These are phyloP conservation scores for Trachelus stipa DNA, from an alignment of 2,888 invertebrate species.

Conservation along the genomic window DNA sequence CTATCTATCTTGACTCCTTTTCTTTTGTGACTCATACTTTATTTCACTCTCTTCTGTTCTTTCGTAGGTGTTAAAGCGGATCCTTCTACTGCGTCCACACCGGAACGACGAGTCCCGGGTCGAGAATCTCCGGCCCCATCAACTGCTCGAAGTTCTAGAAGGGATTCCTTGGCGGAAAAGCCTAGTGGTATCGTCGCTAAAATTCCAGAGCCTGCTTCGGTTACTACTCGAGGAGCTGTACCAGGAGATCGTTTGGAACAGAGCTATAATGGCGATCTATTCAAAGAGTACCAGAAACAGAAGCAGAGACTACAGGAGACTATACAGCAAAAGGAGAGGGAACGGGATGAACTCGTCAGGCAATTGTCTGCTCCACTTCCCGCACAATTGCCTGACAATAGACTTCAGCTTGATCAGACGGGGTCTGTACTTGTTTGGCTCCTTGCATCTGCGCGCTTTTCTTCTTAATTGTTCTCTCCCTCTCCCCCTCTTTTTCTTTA, in stretches of 20 bases:
- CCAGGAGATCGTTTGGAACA: slow-evolving; percentile 66
- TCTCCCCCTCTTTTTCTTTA: background rate
- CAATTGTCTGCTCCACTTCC: slow-evolving; percentile 64
- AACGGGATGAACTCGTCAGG: slow-evolving; percentile 70
- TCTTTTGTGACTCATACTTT: background rate
- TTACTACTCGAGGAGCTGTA: slow-evolving; percentile 46
- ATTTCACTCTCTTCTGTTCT: background rate
- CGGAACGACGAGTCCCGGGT: slow-evolving; percentile 70
- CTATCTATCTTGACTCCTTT: slow-evolving; percentile 15
- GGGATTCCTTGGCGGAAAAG: slow-evolving; percentile 74
- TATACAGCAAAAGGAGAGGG: slow-evolving; percentile 69
- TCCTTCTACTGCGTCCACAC: slow-evolving; percentile 74
- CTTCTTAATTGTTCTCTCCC: background rate
- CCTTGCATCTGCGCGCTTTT: slow-evolving; percentile 19
- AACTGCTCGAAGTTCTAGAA: slow-evolving; percentile 77
- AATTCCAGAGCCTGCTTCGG: slow-evolving; percentile 61
- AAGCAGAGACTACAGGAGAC: slow-evolving; percentile 76
- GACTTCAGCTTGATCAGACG: slow-evolving; percentile 62
- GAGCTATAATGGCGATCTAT: slow-evolving; percentile 75
- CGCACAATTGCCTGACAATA: slow-evolving; percentile 63
- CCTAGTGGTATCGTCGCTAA: slow-evolving; percentile 58
- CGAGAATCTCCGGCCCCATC: slow-evolving; percentile 77
- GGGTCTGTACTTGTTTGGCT: slow-evolving; percentile 52
- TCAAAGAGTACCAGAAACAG: slow-evolving; percentile 84
- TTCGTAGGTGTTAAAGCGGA: slow-evolving; percentile 51